Evolutionary conservation across 2,113 vertebrate species (phyloP).

Genomic region (Cephalopterus ornatus): DNA sequence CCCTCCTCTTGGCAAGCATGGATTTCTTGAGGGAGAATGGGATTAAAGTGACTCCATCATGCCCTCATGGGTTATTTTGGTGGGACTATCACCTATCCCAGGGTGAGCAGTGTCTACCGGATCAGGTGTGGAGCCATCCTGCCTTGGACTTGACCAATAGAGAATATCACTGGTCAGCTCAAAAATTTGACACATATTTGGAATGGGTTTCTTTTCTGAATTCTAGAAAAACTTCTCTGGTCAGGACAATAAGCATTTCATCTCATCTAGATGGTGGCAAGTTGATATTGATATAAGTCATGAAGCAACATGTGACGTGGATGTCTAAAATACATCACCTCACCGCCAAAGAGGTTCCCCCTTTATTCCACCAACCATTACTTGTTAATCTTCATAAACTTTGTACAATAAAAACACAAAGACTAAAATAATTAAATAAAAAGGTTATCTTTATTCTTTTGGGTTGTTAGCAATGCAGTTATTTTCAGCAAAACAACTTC

Average conservation of each 20-base stretch:
- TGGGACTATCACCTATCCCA: neutral
- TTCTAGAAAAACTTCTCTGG: neutral
- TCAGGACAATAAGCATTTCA: neutral
- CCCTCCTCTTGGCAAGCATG: neutral
- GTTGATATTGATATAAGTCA: neutral
- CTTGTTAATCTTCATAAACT: neutral
- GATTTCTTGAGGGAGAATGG: neutral
- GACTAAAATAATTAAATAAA: constrained; percentile 75
- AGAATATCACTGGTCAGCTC: neutral
- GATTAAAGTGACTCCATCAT: neutral
- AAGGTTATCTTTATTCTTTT: constrained; percentile 85
- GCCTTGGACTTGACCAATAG: neutral
- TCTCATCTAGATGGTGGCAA: neutral
- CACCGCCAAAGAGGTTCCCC: neutral
- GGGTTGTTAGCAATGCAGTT: constrained; percentile 70
- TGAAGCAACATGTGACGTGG: neutral
- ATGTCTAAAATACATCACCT: neutral
- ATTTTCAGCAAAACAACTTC: constrained; percentile 77
- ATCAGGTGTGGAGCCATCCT: neutral
- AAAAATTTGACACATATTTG: neutral
- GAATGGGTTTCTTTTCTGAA: neutral
- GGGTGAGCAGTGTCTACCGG: neutral
- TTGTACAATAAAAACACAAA: constrained; percentile 47
- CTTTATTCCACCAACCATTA: neutral
- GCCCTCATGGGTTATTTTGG: neutral